Percentiles rank a stretch among this genome's conserved stretches.
Conservation (phyloP, 2,797 vertebrate species). For the Salarias fasciatus region DNA sequence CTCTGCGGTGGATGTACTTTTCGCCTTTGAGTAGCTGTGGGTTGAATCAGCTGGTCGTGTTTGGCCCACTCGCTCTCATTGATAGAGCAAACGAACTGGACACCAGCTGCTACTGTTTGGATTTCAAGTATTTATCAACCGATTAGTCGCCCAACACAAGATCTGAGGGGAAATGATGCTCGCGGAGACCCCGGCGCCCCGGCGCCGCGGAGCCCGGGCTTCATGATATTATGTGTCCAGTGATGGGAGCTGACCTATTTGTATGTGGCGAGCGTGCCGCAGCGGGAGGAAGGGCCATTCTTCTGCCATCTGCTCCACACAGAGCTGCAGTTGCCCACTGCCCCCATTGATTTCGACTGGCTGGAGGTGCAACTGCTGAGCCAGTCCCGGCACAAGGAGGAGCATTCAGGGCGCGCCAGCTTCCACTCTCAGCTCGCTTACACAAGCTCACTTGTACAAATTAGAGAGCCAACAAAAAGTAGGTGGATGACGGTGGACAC, state of each 20-base stretch:
- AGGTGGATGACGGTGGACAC: conserved; percentile 57
- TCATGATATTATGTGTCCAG: conserved; percentile 43
- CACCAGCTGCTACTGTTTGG: conserved; percentile 31
- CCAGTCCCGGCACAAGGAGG: conserved; percentile 74
- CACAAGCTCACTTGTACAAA: conserved; percentile 73
- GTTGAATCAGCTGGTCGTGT: conserved; percentile 3
- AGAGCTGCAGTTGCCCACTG: conserved; percentile 71
- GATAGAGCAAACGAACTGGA: conserved; percentile 11
- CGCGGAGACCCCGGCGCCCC: conserved; percentile 27
- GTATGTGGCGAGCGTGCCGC: conserved; percentile 66
- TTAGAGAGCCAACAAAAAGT: conserved; percentile 56
- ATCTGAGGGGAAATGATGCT: conserved; percentile 49
- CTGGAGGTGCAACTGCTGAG: conserved; percentile 69
- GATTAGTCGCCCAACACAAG: conserved; percentile 39
- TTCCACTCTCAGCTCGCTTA: conserved; percentile 57
- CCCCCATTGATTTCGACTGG: conserved; percentile 77
- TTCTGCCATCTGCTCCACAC: conserved; percentile 81
- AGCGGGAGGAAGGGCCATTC: conserved; percentile 75
- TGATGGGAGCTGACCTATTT: conserved; percentile 66
- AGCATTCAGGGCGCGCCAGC: conserved; percentile 80
- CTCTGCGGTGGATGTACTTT: too few relatives aligned
- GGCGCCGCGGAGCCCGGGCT: conserved; percentile 8
- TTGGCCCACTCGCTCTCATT: conserved; percentile 11
- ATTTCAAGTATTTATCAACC: conserved; percentile 46
- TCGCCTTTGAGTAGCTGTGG: neutral